Percentiles rank a stretch among this genome's conserved stretches.
Evolutionary conservation across 1,140 invertebrate species (phyloP).

Genomic region (Thaumetopoea pityocampa): DNA sequence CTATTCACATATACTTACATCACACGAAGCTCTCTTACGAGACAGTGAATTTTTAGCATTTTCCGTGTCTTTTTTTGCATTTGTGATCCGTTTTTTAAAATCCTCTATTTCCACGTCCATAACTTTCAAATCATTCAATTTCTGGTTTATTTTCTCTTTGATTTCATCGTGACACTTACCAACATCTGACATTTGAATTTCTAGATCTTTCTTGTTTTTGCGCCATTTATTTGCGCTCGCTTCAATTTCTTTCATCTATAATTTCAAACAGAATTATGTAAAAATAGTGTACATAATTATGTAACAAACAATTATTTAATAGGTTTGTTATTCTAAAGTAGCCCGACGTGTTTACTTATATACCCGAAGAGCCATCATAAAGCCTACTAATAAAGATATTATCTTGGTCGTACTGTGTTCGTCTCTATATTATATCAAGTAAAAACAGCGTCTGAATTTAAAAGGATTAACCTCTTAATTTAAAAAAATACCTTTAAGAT

Average conservation of each 20-base stretch:
- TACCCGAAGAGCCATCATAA: too few relatives aligned
- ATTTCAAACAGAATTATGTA: slow-evolving; percentile 6
- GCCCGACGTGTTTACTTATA: too few relatives aligned
- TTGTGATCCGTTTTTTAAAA: slow-evolving; percentile 38
- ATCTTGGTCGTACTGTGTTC: too few relatives aligned
- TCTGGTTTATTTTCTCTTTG: slow-evolving; percentile 46
- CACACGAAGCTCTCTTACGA: slow-evolving; percentile 37
- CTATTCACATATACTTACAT: slow-evolving; percentile 32
- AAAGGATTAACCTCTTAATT: too few relatives aligned
- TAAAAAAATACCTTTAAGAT: too few relatives aligned
- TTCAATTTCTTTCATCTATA: slow-evolving; percentile 50
- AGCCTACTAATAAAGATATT: too few relatives aligned
- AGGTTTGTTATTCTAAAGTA: not conserved
- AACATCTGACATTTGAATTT: slow-evolving; percentile 42
- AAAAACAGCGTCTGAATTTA: too few relatives aligned
- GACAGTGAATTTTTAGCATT: slow-evolving; percentile 29
- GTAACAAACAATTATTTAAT: not conserved
- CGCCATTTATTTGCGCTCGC: slow-evolving; percentile 47
- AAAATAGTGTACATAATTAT: too few relatives aligned
- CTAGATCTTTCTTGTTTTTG: slow-evolving; percentile 57
- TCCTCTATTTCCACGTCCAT: slow-evolving; percentile 43
- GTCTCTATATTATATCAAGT: too few relatives aligned
- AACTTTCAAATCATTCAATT: slow-evolving; percentile 48
- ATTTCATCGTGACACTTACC: slow-evolving; percentile 47
- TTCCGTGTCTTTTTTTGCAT: slow-evolving; percentile 37